phyloP scores from a whole-genome alignment of 2,888 invertebrate genomes.

The Noctuana brunneofusca region DNA sequence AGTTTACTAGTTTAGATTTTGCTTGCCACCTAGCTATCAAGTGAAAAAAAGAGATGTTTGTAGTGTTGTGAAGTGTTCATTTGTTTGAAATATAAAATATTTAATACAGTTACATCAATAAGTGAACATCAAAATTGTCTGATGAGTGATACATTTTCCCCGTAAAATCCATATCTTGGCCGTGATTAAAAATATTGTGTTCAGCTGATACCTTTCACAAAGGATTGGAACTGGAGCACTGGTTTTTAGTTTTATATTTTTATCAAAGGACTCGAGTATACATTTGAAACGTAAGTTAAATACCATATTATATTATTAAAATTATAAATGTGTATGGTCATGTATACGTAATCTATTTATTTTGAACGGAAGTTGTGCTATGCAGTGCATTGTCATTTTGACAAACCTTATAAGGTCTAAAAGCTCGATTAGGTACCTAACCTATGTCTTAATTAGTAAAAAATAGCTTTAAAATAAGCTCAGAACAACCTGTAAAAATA shows the following conservation, averaged over 20 bases:
- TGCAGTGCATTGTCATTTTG: constrained; percentile 31
- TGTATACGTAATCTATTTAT: constrained; percentile 21
- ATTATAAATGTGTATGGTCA: neutral
- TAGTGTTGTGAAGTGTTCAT: constrained; percentile 56
- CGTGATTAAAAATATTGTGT: constrained; percentile 46
- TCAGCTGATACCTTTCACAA: constrained; percentile 67
- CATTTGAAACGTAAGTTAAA: constrained; percentile 55
- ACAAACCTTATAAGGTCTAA: constrained; percentile 1
- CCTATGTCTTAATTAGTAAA: neutral
- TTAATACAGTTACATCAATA: constrained; percentile 38
- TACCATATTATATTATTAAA: constrained; percentile 9
- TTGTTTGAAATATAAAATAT: constrained; percentile 48
- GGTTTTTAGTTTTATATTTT: constrained; percentile 53
- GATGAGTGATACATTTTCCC: constrained; percentile 13
- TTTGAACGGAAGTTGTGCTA: constrained; percentile 19
- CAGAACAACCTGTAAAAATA: neutral
- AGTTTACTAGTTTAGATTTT: too few species aligned
- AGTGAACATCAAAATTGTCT: neutral
- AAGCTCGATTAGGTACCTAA: too few species aligned
- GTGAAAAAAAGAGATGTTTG: constrained; percentile 33
- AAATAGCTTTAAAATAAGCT: neutral
- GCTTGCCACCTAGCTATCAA: constrained; percentile 34
- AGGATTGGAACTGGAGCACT: constrained; percentile 58
- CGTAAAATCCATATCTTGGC: constrained; percentile 16
- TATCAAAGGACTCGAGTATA: constrained; percentile 43